These are phyloP conservation scores for Crossaster papposus DNA, from an alignment of 53 echinoderm and acorn worm species.

Conservation along the genomic window DNA sequence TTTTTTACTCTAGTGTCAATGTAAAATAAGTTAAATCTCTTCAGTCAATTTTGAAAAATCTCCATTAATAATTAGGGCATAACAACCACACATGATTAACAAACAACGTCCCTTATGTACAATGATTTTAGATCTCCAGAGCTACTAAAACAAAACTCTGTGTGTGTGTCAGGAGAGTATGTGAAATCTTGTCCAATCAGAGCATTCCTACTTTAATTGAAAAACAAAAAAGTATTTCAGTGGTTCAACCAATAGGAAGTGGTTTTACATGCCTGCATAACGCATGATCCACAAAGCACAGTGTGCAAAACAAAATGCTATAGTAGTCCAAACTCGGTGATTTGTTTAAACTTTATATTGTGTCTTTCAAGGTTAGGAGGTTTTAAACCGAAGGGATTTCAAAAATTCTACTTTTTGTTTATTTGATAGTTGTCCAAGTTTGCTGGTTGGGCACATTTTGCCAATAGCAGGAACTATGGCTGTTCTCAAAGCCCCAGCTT, in stretches of 20 bases:
- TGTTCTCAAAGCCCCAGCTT: no score
- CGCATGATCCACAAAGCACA: slow-evolving; percentile 2
- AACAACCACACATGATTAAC: slow-evolving; percentile 2
- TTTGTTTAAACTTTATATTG: background rate
- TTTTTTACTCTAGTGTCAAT: background rate
- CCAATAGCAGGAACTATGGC: no score
- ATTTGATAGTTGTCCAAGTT: background rate
- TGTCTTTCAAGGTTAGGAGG: background rate
- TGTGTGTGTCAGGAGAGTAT: slow-evolving; percentile 1
- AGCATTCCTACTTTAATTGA: slow-evolving; percentile 18
- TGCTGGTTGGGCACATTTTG: background rate
- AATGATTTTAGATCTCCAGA: background rate
- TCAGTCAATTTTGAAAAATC: background rate
- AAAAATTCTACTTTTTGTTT: background rate
- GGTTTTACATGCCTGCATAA: slow-evolving; percentile 28
- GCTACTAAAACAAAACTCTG: background rate
- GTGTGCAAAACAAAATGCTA: background rate
- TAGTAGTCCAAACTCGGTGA: background rate
- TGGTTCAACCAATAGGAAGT: slow-evolving; percentile 40
- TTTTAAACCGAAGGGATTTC: background rate
- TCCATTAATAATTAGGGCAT: background rate
- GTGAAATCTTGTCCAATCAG: slow-evolving; percentile 30
- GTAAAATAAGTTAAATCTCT: background rate
- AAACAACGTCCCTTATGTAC: background rate
- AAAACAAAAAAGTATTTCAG: slow-evolving; percentile 58